Conservation (phyloP, 2,113 vertebrate genomes). For the Lophura nycthemera region DNA sequence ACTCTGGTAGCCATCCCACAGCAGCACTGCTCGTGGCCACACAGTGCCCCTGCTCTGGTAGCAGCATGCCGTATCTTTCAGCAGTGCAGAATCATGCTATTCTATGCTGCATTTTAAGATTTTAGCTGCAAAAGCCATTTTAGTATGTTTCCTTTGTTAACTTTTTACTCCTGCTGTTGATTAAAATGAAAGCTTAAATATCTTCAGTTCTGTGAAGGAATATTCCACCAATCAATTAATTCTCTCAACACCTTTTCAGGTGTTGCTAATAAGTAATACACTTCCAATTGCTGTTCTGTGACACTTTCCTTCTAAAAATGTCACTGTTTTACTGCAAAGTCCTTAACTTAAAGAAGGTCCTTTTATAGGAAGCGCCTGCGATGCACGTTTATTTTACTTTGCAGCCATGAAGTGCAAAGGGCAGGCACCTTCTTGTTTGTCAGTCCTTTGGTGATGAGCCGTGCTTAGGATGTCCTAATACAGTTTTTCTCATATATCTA, state of each 20-base stretch:
- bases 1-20: too few relatives aligned
- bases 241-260: not conserved
- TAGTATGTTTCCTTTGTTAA: not conserved
- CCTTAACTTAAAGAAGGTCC: not conserved
- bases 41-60: too few relatives aligned
- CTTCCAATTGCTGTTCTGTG: not conserved
- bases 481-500: not conserved
- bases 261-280: not conserved
- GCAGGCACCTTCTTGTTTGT: not conserved
- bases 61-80: not conserved
- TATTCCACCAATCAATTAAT: not conserved
- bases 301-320: not conserved
- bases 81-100: not conserved
- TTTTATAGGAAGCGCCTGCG: not conserved
- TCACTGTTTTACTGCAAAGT: not conserved
- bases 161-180: slow-evolving; percentile 8
- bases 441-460: not conserved
- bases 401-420: not conserved
- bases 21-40: too few relatives aligned
- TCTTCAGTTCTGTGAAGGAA: not conserved
- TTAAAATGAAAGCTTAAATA: not conserved
- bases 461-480: not conserved
- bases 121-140: not conserved
- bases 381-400: not conserved
- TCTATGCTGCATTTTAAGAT: not conserved